phyloP scores from a whole-genome alignment of 2,113 vertebrate species.

The Entomyzon cyanotis region DNA sequence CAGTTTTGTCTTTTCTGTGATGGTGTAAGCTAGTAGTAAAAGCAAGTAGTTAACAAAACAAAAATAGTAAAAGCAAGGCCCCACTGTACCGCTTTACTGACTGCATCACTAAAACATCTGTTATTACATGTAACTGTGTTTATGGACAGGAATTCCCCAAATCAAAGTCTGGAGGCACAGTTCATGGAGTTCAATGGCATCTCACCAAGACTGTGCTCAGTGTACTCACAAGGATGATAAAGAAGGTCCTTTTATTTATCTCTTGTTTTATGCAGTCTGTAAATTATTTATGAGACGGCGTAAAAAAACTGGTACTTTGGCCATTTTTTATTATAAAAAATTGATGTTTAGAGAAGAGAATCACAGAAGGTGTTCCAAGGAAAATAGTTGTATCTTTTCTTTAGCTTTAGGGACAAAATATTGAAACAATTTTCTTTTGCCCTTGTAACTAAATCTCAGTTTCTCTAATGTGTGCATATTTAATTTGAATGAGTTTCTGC shows the following conservation, averaged over 20 bases:
- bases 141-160: background rate
- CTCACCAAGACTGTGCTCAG: background rate
- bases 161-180: background rate
- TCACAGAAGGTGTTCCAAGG: background rate
- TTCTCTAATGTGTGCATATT: background rate
- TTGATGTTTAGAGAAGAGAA: background rate
- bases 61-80: background rate
- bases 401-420: background rate
- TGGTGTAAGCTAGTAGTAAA: background rate
- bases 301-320: background rate
- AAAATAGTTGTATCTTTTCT: background rate
- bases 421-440: slow-evolving; percentile 8
- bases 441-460: background rate
- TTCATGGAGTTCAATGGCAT: background rate
- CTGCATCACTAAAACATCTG: background rate
- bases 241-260: background rate
- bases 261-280: background rate
- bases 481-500: background rate
- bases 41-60: background rate
- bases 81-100: background rate
- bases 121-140: background rate
- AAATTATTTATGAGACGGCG: slow-evolving; percentile 10
- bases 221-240: background rate
- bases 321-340: background rate
- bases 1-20: background rate